Conservation (phyloP, 2,888 invertebrate genomes). For the Choreutis nemorana region DNA sequence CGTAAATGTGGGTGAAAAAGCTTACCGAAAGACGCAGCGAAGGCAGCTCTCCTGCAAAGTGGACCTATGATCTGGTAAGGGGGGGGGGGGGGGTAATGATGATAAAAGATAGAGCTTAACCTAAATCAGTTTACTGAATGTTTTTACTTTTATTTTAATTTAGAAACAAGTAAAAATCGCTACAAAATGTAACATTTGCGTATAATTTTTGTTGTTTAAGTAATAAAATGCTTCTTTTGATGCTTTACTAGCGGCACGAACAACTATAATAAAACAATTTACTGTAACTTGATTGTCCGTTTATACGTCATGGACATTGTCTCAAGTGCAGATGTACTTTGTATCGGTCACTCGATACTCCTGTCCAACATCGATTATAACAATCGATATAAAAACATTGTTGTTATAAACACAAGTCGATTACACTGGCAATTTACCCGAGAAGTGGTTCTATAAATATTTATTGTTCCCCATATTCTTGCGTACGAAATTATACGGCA, state of each 20-base stretch:
- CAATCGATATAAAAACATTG: slow-evolving; percentile 38
- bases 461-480: slow-evolving; percentile 40
- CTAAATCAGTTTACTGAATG: too few species aligned
- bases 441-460: slow-evolving; percentile 55
- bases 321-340: slow-evolving; percentile 29
- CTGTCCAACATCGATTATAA: slow-evolving; percentile 14
- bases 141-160: too few species aligned
- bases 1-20: too few species aligned
- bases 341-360: slow-evolving; percentile 19
- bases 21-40: too few species aligned
- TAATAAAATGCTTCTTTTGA: slow-evolving; percentile 19
- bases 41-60: too few species aligned
- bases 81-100: too few species aligned
- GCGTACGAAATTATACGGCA: slow-evolving; percentile 34
- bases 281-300: slow-evolving; percentile 44
- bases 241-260: slow-evolving; percentile 32
- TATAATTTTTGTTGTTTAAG: too few species aligned
- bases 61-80: too few species aligned
- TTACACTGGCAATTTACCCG: slow-evolving; percentile 52
- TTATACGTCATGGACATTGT: slow-evolving; percentile 38
- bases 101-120: too few species aligned
- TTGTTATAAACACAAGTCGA: slow-evolving; percentile 46
- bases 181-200: too few species aligned
- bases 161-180: too few species aligned
- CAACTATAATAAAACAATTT: slow-evolving; percentile 47